These are phyloP conservation scores for Napeogenes sylphis DNA, from an alignment of 2,888 invertebrate species.

Conservation along the genomic window DNA sequence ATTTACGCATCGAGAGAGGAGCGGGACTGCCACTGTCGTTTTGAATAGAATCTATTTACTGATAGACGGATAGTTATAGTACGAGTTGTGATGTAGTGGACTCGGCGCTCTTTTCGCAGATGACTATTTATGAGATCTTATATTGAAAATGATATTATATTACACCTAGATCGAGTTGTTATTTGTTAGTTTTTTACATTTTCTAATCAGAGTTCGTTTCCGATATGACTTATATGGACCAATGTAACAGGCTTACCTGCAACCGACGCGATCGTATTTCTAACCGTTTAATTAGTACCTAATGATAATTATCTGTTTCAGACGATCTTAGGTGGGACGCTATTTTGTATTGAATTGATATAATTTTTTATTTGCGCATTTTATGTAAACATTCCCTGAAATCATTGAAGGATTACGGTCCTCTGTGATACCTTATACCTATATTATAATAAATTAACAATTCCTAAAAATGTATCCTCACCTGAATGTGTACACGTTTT, in stretches of 20 bases:
- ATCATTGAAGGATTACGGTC: neutral
- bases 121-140: constrained; percentile 43
- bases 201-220: constrained; percentile 17
- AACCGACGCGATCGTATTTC: neutral
- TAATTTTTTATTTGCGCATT: constrained; percentile 40
- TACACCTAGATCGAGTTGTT: constrained; percentile 26
- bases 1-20: constrained; percentile 25
- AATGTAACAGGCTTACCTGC: constrained; percentile 10
- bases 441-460: neutral
- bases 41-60: neutral
- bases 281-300: neutral
- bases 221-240: constrained; percentile 18
- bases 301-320: too few species aligned
- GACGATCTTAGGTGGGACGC: too few species aligned
- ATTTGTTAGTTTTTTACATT: constrained; percentile 38
- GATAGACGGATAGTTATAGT: neutral
- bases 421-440: neutral
- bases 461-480: too few species aligned
- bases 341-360: too few species aligned
- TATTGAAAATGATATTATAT: constrained; percentile 34
- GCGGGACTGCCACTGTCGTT: constrained; percentile 39
- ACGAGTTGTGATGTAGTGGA: constrained; percentile 41
- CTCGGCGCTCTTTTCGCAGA: constrained; percentile 48
- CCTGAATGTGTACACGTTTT: too few species aligned
- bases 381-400: constrained; percentile 57